Evolutionary conservation across 2,888 invertebrate species (phyloP), one percentile per base, ranked within the genome.

Genomic region (Noctua janthe): DNA sequence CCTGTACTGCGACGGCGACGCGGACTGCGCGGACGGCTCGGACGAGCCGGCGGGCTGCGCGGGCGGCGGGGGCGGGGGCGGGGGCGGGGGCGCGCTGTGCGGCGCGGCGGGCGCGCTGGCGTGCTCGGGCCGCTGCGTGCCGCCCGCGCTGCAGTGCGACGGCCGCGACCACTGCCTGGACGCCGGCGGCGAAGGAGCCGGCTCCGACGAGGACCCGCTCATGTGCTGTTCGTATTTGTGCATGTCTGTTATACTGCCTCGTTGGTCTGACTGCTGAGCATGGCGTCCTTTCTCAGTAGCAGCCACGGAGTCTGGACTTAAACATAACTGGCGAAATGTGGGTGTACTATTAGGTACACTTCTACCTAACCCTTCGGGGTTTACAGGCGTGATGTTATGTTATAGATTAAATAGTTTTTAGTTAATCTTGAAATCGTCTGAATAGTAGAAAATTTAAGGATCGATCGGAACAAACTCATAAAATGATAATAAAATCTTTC

Each of bases 101-200:
- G 54, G 80, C n/a, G 77, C 96, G n/a, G 35, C 23, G 78, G 80
- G 97, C 39, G 97, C 98, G 90, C 97, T 98, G 91, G 94, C 96
- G 75, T 98, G 98, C 92, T 93, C 94, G 85, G 97, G 98, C 0
- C 97, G 97, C 86, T 98, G 98, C 93, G 97, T 98, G 86, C 93
- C 97, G 78, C 97, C 97, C 64, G 97, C 97, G 88, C 97, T 97
- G 90, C 97, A 97, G 39, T 99, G 99, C 94, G 98, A 99, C 94
- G 98, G 98, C 0, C 97, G 97, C 64, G 97, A 98, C 88, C 98
- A 98, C 93, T 98, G 98, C 91, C 95, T 94, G 7, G 98, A 98
- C 93, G 94, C 98, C 83, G 97, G 97, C 1, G 98, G 98, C 88
- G 90, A 84, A 69, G 96, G 95, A 75, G 95, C 95, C 64, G 97